Base-by-base conservation (phyloP, 1,140 invertebrate species). In the Heliconius hermathena region DNA sequence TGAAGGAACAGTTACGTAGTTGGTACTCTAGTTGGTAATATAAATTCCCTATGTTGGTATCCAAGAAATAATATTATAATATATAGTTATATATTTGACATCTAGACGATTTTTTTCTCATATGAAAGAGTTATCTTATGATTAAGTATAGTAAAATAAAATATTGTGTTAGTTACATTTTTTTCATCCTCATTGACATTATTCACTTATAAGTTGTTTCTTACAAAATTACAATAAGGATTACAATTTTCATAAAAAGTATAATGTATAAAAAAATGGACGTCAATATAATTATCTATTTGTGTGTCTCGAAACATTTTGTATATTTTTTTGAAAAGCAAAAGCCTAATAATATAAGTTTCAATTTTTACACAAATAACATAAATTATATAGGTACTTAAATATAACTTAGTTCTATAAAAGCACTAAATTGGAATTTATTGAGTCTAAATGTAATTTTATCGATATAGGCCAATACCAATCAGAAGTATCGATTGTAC, bases 1-100 rank as follows among this genome's bases (percentile, higher is more conserved):
- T n/a, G 74, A 80, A 80, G 78, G 78, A 80, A 80, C 78, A 80
- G 60, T 46, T 54, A 75, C 49, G 71, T 75, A 79, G 78, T 80
- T n/a, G 60, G 60, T 66, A 66, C 9, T 66, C 60, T 66, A 66
- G 60, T 66, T 66, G 29, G 29, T 66, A 60, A n/a, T 60, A 66
- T 29, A 66, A 26, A 26, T 26, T 66, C 22, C 26, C 60, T 29
- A 66, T 22, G 26, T 29, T 29, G 60, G 22, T 29, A 26, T 66
- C 26, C 22, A 60, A 66, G 60, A 66, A 66, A 66, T 26, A 13
- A 13, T 1, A 26, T 26, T 29, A 5, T n/a, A n/a, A n/a, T n/a
- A n/a, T 29, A 66, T 29, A 66, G 54, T 60, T 22, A 22, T 22
- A 22, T 60, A 66, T 66, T 66, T 66, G 60, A 66, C 26, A 29